phyloP scores from a whole-genome alignment of 2,888 invertebrate species.

The Yponomeuta plumbellus region DNA sequence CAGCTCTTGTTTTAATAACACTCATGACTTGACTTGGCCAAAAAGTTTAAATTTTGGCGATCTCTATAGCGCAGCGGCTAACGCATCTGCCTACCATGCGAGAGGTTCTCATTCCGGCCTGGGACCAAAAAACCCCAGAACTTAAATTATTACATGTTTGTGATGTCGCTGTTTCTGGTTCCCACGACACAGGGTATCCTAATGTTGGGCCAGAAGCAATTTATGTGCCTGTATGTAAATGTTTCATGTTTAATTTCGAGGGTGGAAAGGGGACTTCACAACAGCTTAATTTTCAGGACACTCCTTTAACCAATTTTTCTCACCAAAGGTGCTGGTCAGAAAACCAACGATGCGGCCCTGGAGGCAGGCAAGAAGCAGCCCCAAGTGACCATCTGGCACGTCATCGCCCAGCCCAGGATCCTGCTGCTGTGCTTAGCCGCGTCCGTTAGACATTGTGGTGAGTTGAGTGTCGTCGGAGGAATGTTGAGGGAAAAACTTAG shows the following conservation, averaged over 20 bases:
- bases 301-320: background rate
- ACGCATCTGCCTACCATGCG: too few species aligned
- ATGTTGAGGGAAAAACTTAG: background rate
- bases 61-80: too few species aligned
- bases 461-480: constrained; percentile 26
- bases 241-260: too few species aligned
- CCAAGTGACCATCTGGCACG: constrained; percentile 83
- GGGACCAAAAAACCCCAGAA: too few species aligned
- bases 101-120: too few species aligned
- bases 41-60: too few species aligned
- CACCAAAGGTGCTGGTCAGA: background rate
- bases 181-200: too few species aligned
- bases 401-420: constrained; percentile 85
- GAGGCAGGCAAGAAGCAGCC: constrained; percentile 69
- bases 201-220: too few species aligned
- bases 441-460: constrained; percentile 90
- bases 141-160: too few species aligned
- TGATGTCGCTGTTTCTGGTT: too few species aligned
- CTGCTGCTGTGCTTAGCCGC: constrained; percentile 90
- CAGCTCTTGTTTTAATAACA: background rate
- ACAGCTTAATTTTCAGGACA: background rate
- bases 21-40: too few species aligned
- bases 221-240: too few species aligned
- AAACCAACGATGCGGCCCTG: constrained; percentile 30
- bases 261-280: background rate